Base-by-base conservation (phyloP, 2,888 invertebrate species). In the Anagyrus pseudococci region DNA sequence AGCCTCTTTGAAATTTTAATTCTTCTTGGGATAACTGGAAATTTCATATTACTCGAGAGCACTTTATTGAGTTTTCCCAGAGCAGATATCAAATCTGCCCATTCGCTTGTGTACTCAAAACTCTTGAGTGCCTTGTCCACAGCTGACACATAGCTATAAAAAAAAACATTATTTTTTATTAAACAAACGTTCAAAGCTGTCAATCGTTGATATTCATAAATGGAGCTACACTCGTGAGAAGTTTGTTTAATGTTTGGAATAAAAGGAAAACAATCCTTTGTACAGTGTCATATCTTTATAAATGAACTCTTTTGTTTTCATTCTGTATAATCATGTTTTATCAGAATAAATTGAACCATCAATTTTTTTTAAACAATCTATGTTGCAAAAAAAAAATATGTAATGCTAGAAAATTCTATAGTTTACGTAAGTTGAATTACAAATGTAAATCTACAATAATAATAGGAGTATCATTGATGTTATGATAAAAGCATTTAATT, bases 91-190 rank as follows among this genome's bases (percentile, higher is more conserved):
- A 96, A 84, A 83, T 96, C 96, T 59, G 95, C 93, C 96, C 96
- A 96, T 86, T 96, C 95, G 72, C 92, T 92, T n/a, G 94, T 93
- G 77, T 91, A 92, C 76, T 96, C 96, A 82, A 96, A 96, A 80
- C 89, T 92, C 77, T 92, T 93, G 67, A 96, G 83, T 17, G 93
- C 93, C 81, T 93, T 94, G 78, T 96, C 95, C 57, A 96, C 89
- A 67, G 90, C 88, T 47, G 88, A 87, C 69, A 90, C 90, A 80
- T 91, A 88, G 67, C 84, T 85, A 68, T 10, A 68, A 58, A 54
- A 49, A 33, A 43, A 33, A 55, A 48, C 3, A 49, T 19, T 17
- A 53, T 37, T 54, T 48, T 61, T 65, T 55, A 8, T 37, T 44
- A 17, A 56, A 54, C 33, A 55, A 47, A 13, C 33, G 15, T 37